Percentiles rank a stretch among this genome's conserved stretches.
Evolutionary conservation across 2,113 vertebrate genomes (phyloP).

Genomic region (Lontra canadensis): DNA sequence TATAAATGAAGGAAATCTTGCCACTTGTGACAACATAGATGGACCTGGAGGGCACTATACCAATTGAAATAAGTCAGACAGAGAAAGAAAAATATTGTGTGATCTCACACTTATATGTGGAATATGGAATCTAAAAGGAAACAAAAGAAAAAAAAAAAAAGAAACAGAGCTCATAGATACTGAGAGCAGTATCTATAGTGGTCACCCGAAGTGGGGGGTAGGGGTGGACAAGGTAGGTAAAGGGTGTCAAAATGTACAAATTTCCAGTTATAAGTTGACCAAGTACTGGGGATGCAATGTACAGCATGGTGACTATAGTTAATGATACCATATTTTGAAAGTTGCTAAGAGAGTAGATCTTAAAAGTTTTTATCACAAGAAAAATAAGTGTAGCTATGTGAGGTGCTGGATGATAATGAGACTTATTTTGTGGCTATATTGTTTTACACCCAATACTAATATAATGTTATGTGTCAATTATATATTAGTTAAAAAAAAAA

Average conservation of each 20-base stretch:
- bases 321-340: not conserved
- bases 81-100: not conserved
- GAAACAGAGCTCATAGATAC: not conserved
- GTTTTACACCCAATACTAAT: not conserved
- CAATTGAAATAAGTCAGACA: not conserved
- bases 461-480: not conserved
- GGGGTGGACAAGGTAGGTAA: not conserved
- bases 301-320: not conserved
- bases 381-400: not conserved
- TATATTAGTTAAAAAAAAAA: not conserved
- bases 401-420: not conserved
- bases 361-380: not conserved
- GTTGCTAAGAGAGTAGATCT: not conserved
- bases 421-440: not conserved
- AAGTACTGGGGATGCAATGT: not conserved
- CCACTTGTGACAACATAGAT: not conserved
- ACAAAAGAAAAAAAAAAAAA: not conserved
- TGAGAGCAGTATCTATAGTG: not conserved
- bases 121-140: not conserved
- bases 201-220: not conserved
- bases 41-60: not conserved
- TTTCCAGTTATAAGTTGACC: not conserved
- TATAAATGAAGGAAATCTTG: not conserved
- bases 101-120: not conserved
- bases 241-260: not conserved